phyloP scores from a whole-genome alignment of 2,113 vertebrate genomes.

The Scortum barcoo region DNA sequence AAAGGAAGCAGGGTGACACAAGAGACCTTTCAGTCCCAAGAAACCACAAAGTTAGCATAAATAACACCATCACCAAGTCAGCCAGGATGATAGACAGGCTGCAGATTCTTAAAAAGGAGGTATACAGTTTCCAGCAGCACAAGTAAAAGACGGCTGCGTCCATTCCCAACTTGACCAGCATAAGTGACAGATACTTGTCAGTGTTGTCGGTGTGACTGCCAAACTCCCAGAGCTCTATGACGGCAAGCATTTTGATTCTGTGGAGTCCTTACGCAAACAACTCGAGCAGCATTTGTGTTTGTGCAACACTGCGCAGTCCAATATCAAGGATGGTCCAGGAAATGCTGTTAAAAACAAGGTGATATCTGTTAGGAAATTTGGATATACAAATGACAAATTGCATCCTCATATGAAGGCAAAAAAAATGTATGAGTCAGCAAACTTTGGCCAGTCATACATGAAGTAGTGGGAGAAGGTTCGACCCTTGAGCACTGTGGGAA shows the following conservation, averaged over 20 bases:
- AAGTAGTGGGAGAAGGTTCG: not conserved
- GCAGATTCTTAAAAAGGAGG: slow-evolving; percentile 70
- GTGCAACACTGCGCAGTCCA: not conserved
- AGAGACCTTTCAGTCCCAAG: slow-evolving; percentile 10
- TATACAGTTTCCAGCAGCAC: slow-evolving; percentile 38
- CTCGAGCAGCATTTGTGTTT: not conserved
- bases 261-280: not conserved
- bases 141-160: slow-evolving; percentile 52
- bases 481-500: too few species aligned
- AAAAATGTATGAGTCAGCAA: not conserved
- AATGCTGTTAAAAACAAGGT: slow-evolving; percentile 50
- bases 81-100: slow-evolving; percentile 74
- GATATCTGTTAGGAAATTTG: not conserved
- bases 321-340: not conserved
- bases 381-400: not conserved
- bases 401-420: too few species aligned
- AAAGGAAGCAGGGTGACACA: slow-evolving; percentile 61
- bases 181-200: slow-evolving; percentile 57
- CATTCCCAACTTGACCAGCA: slow-evolving; percentile 75
- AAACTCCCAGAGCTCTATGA: slow-evolving; percentile 49
- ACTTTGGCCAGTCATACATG: not conserved
- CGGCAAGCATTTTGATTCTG: slow-evolving; percentile 64
- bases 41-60: slow-evolving; percentile 46
- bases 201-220: slow-evolving; percentile 48
- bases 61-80: slow-evolving; percentile 61